A percentile compares a stretch with the other conserved stretches of the same genome.
These are phyloP conservation scores for Lamprotornis superbus DNA, from an alignment of 2,113 vertebrate species.

Conservation along the genomic window DNA sequence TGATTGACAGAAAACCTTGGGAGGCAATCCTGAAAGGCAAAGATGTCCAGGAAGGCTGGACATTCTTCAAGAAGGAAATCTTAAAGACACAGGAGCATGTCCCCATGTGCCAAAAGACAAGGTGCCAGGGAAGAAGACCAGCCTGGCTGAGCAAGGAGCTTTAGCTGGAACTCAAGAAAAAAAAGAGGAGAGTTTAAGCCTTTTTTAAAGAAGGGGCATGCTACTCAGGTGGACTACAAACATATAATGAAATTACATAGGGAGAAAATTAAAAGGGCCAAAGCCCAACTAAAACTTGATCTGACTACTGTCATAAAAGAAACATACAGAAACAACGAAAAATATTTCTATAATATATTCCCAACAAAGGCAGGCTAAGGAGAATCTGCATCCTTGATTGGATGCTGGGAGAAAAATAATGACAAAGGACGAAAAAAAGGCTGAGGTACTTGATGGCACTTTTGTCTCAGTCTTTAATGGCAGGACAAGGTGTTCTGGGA, in stretches of 20 bases:
- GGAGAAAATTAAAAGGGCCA: neutral
- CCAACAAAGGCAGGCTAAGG: neutral
- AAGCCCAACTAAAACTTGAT: neutral
- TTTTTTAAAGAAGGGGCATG: too few species aligned
- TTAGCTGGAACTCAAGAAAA: too few species aligned
- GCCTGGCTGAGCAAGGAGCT: too few species aligned
- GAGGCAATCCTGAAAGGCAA: too few species aligned
- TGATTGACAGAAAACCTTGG: too few species aligned
- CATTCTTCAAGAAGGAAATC: neutral
- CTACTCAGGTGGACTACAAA: too few species aligned
- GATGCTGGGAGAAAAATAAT: neutral
- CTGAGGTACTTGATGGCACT: neutral
- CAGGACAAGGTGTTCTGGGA: neutral
- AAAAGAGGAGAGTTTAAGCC: too few species aligned
- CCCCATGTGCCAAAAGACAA: too few species aligned
- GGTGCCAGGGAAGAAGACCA: too few species aligned
- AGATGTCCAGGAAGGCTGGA: too few species aligned
- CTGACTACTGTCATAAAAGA: neutral
- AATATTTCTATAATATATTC: neutral
- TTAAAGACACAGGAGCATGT: neutral
- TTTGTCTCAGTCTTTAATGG: neutral
- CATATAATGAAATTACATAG: too few species aligned
- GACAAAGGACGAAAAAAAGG: neutral
- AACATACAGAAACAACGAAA: too few species aligned
- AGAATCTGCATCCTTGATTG: neutral